Conservation (phyloP, 2,113 vertebrate species). For the Narcine bancroftii region DNA sequence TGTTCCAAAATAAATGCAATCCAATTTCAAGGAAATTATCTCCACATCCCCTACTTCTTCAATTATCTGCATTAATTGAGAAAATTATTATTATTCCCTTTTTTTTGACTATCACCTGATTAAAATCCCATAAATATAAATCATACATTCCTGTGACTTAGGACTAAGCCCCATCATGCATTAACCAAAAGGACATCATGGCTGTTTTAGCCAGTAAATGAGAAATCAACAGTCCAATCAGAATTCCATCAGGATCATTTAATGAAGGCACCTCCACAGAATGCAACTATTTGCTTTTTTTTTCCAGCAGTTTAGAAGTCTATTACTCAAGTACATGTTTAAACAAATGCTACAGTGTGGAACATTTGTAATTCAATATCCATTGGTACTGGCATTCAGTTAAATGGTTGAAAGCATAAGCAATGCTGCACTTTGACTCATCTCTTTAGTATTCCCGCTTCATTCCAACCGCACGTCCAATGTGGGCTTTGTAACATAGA, state of each 20-base stretch:
- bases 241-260: constrained; percentile 44
- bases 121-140: background rate
- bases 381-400: constrained; percentile 45
- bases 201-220: constrained; percentile 51
- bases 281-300: constrained; percentile 51
- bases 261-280: constrained; percentile 45
- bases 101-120: constrained; percentile 6
- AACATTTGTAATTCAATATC: constrained; percentile 50
- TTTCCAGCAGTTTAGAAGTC: constrained; percentile 45
- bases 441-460: constrained; percentile 17
- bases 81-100: background rate
- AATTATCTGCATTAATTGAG: background rate
- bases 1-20: background rate
- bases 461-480: background rate
- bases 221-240: constrained; percentile 45
- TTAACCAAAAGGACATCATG: constrained; percentile 44
- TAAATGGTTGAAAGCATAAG: background rate
- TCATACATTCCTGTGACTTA: background rate
- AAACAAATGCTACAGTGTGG: constrained; percentile 57
- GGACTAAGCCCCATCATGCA: background rate
- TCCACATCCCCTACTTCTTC: background rate
- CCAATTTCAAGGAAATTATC: background rate
- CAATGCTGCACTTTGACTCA: constrained; percentile 3
- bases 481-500: constrained; percentile 14
- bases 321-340: constrained; percentile 52